Evolutionary conservation across 2,113 vertebrate species (phyloP).

Genomic region (Cyprinodon brontotheroides): DNA sequence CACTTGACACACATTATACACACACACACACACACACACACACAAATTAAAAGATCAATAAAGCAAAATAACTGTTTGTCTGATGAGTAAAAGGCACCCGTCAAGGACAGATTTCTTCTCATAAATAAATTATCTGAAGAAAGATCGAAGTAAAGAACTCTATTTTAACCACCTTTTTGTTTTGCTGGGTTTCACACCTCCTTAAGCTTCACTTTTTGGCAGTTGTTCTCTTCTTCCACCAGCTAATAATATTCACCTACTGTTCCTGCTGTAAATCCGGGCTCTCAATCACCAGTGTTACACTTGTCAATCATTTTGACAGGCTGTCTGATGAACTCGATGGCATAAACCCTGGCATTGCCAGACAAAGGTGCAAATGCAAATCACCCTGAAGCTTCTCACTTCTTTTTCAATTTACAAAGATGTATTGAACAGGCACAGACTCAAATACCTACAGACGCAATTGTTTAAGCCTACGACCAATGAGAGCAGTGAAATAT

Average conservation of each 20-base stretch:
- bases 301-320: constrained; percentile 62
- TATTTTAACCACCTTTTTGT: not conserved
- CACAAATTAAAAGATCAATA: too few relatives aligned
- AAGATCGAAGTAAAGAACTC: not conserved
- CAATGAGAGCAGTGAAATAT: not conserved
- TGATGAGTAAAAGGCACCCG: not conserved
- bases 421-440: not conserved
- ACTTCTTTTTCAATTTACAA: not conserved
- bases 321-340: constrained; percentile 49
- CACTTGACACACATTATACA: too few relatives aligned
- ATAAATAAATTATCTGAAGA: not conserved
- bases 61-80: too few relatives aligned
- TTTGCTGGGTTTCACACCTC: constrained; percentile 7
- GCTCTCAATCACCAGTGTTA: constrained; percentile 36
- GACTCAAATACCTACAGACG: not conserved
- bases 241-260: constrained; percentile 44
- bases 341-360: constrained; percentile 40
- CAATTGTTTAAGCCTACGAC: not conserved
- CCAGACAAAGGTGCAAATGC: constrained; percentile 10
- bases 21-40: too few relatives aligned
- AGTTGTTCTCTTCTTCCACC: constrained; percentile 1
- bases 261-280: constrained; percentile 44
- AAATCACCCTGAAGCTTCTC: constrained; percentile 1
- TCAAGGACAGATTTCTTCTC: not conserved
- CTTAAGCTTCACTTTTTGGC: constrained; percentile 7